Conservation (phyloP, 2,888 invertebrate species). For the Dendrolimus pini region DNA sequence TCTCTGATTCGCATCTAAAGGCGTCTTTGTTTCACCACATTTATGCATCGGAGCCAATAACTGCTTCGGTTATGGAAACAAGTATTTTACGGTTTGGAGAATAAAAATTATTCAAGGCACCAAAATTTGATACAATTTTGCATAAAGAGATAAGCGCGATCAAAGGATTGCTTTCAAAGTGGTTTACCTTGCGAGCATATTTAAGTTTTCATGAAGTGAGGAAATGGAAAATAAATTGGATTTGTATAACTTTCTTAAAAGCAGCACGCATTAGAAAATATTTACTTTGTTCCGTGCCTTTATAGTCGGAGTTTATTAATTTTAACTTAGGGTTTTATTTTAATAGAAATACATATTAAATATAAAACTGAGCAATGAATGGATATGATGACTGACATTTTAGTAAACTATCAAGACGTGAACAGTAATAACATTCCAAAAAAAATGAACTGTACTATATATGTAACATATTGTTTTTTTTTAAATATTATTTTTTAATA, state of each 20-base stretch:
- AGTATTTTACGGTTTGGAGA: constrained; percentile 10
- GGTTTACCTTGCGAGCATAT: constrained; percentile 72
- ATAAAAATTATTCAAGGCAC: constrained; percentile 31
- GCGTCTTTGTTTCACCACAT: not conserved
- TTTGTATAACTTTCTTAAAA: constrained; percentile 71
- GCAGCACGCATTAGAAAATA: constrained; percentile 41
- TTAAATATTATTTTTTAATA: too few species aligned
- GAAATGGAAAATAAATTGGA: constrained; percentile 76
- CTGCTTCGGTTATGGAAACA: not conserved
- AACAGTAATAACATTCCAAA: too few species aligned
- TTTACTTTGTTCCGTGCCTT: constrained; percentile 55
- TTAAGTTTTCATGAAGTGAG: constrained; percentile 75
- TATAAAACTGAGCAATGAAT: constrained; percentile 6
- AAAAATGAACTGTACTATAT: too few species aligned
- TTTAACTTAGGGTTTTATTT: too few species aligned
- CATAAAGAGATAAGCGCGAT: constrained; percentile 67
- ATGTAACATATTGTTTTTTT: too few species aligned
- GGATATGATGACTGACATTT: too few species aligned
- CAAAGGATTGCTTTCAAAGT: constrained; percentile 73
- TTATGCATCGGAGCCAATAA: not conserved
- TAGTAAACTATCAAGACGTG: too few species aligned
- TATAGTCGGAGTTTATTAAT: not conserved
- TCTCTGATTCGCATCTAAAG: constrained; percentile 14
- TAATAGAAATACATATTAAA: constrained; percentile 8
- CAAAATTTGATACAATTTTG: constrained; percentile 66